A percentile compares a stretch with the other conserved stretches of the same genome.
Conservation (phyloP, 2,888 invertebrate genomes). For the Drosophila longiperda region DNA sequence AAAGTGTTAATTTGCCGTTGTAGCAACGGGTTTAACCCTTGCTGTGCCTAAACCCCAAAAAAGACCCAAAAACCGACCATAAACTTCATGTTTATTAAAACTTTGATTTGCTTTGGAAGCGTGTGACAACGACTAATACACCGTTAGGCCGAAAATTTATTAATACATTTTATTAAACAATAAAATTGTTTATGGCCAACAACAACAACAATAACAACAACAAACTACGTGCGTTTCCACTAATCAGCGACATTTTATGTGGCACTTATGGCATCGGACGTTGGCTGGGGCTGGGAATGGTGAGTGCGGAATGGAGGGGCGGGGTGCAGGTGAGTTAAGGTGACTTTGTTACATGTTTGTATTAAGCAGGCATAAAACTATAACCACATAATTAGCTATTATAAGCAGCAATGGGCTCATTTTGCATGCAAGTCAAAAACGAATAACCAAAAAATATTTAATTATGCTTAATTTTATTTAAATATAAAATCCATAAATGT, state of each 20-base stretch:
- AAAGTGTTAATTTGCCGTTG: slow-evolving; percentile 82
- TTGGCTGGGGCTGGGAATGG: not conserved
- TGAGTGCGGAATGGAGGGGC: not conserved
- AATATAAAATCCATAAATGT: slow-evolving; percentile 76
- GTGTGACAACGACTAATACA: slow-evolving; percentile 59
- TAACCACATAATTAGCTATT: slow-evolving; percentile 80
- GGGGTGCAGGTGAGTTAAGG: slow-evolving; percentile 2
- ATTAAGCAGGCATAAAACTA: slow-evolving; percentile 80
- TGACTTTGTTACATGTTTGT: slow-evolving; percentile 54
- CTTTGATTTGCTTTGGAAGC: slow-evolving; percentile 66
- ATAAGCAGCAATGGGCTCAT: slow-evolving; percentile 68
- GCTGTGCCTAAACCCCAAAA: not conserved
- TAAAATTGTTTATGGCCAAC: slow-evolving; percentile 66
- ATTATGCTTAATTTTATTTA: slow-evolving; percentile 76
- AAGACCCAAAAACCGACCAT: slow-evolving; percentile 13
- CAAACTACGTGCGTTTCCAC: slow-evolving; percentile 59
- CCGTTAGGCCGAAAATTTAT: slow-evolving; percentile 72
- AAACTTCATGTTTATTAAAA: slow-evolving; percentile 49
- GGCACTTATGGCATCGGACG: slow-evolving; percentile 30
- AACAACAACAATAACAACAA: slow-evolving; percentile 28
- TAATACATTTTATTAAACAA: slow-evolving; percentile 78
- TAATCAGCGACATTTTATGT: slow-evolving; percentile 76
- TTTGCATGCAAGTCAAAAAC: slow-evolving; percentile 65
- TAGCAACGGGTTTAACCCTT: slow-evolving; percentile 68
- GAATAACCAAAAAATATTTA: slow-evolving; percentile 48